Evolutionary conservation across 37 sponge, comb jelly and placozoan genomes (phyloP), one percentile per base, ranked within the genome.

Genomic region (Ephydatia muelleri): DNA sequence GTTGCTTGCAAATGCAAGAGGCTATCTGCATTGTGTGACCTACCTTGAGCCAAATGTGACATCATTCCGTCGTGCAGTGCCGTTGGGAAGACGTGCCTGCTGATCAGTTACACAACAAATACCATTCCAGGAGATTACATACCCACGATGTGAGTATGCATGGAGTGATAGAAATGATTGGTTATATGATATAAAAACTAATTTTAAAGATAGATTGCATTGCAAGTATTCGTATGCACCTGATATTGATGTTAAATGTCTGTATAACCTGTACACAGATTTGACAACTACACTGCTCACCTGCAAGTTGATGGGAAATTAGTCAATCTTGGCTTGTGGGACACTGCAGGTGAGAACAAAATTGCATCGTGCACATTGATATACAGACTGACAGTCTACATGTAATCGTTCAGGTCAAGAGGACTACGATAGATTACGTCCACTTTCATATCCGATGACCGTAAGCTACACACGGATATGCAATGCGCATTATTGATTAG

Each of bases 301-400:
- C 33, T 84, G 84, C 78, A 76, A 25, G 23, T 84, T 0, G 48
- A 76, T 21, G 84, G 84, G 2, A 75, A 75, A 31, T 67, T 67
- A 30, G 77, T 84, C 2, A 84, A 75, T 32, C 79, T 84, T 39
- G 67, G 67, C 65, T 65, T 84, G 27, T 84, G 84, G 84, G 77
- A 84, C 43, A 84, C 84, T 27, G 84, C 84, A 22, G 57, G 57
- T 57, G 16, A 1, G 57, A 19, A 5, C 12, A 5, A 16, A 14
- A 16, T 57, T 14, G 16, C 16, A 57, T 57, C 0, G 9, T 1
- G 1, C 1, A 21, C 9, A 11, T 16, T 21, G 1, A 57, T 57
- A 57, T 13, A n/a, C n/a, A n/a, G n/a, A 14, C 57, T 57, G 6
- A 5, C 12, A 16, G 6, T 57, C 6, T 57, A 21, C 1, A 16